Percentiles rank a stretch among this genome's conserved stretches.
Evolutionary conservation across 2,797 vertebrate species (phyloP).

Genomic region (Myotis myotis): DNA sequence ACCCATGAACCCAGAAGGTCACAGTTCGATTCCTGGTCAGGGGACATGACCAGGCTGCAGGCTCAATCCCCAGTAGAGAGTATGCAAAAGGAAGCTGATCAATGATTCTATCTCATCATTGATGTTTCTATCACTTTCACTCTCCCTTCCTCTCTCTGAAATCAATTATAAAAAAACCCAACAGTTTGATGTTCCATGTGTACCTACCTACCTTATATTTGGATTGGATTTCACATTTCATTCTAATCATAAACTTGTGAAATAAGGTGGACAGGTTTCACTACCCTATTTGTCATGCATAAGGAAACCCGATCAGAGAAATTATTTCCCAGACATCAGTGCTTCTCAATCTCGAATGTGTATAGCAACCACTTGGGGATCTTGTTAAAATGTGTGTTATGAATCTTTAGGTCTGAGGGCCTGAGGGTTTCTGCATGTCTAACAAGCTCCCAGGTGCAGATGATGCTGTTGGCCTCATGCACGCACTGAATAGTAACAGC

Average conservation of each 20-base stretch:
- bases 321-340: background rate
- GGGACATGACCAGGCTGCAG: no score
- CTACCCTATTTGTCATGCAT: background rate
- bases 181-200: background rate
- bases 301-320: background rate
- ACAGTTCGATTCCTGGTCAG: no score
- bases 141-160: no score
- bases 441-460: background rate
- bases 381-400: background rate
- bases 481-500: background rate
- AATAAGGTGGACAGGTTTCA: background rate
- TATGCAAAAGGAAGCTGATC: no score
- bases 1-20: no score
- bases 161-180: no score
- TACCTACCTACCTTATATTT: background rate
- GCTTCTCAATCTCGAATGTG: background rate
- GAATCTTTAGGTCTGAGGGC: background rate
- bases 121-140: no score
- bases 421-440: background rate
- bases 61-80: no score
- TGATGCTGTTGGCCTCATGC: background rate
- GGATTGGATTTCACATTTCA: background rate
- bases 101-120: no score
- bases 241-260: background rate
- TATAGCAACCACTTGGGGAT: background rate